Evolutionary conservation across 2,797 vertebrate genomes (phyloP), one percentile per base, ranked within the genome.

Genomic region (Tiaroga cobitis): DNA sequence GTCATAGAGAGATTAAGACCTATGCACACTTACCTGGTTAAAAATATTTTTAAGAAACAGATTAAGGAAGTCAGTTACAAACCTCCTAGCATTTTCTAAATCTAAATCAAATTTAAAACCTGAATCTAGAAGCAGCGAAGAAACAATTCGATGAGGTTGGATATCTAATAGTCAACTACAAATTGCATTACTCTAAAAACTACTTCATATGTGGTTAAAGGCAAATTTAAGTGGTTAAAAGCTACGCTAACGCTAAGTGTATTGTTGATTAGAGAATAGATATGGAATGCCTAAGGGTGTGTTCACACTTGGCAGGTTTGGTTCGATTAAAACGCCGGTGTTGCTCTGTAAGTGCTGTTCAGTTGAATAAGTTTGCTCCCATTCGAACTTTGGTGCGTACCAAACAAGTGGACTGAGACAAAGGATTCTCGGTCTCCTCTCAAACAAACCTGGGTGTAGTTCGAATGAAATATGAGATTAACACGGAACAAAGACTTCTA

Each of bases 241-340:
- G 15, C 3, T 37, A 82, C 0, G 1, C 29, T 83, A 51, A 61
- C 0, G 4, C 37, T 29, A 61, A 46, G 21, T 63, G 16, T 82
- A 65, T 37, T 21, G 10, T 51, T 65, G 8, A 56, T 63, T 73
- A 73, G 19, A 61, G 8, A 24, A n/a, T n/a, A 63, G 39, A 34
- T 32, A 41, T 72, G 54, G 56, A 83, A 83, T 61, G 41, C 19
- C 9, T 15, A 82, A n/a, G 63, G 63, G 63, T 65, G 61, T 63
- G 61, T 63, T 63, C 13, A 16, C 26, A 63, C 13, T 16, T 29
- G 26, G 2, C 54, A 59, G 21, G 54, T 59, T 59, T 59, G 24
- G 9, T 59, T 59, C 10, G 24, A 59, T n/a, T 59, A 59, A 59
- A 59, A 59, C 24, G 4, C 54, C 11, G 3, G 54, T 59, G 54